phyloP scores from a whole-genome alignment of 1,140 invertebrate genomes.

The Drosophila gunungcola region DNA sequence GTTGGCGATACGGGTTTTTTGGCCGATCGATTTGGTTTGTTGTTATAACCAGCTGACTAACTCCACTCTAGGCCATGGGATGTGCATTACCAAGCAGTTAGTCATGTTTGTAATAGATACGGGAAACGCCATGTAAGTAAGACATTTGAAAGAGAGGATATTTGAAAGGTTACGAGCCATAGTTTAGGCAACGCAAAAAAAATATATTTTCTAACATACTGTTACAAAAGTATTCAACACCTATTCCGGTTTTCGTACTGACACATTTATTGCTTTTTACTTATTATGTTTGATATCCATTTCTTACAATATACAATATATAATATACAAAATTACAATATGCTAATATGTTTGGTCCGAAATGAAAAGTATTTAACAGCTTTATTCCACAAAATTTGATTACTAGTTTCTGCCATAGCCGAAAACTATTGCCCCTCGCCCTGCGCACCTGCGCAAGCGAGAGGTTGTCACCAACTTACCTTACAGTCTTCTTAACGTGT shows the following conservation, averaged over 20 bases:
- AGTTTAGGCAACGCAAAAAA: too few species aligned
- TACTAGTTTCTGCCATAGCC: background rate
- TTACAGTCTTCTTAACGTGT: too few species aligned
- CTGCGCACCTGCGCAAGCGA: too few species aligned
- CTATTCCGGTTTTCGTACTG: too few species aligned
- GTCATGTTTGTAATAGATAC: conserved; percentile 12
- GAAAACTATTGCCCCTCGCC: too few species aligned
- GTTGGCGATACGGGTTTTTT: conserved; percentile 54
- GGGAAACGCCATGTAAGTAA: background rate
- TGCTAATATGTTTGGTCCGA: background rate
- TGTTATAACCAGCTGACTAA: conserved; percentile 28
- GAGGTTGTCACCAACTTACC: too few species aligned
- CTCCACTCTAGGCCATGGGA: conserved; percentile 20
- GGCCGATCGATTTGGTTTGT: conserved; percentile 12
- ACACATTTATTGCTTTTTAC: too few species aligned
- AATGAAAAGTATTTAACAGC: background rate
- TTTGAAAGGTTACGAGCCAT: background rate
- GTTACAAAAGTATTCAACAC: too few species aligned
- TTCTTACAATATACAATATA: too few species aligned
- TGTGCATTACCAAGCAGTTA: conserved; percentile 22
- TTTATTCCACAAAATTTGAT: background rate
- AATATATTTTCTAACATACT: too few species aligned
- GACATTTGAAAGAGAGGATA: background rate
- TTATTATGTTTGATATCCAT: too few species aligned
- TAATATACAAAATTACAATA: too few species aligned